phyloP scores from a whole-genome alignment of 2,888 invertebrate species.

The Mesochorus sp. region DNA sequence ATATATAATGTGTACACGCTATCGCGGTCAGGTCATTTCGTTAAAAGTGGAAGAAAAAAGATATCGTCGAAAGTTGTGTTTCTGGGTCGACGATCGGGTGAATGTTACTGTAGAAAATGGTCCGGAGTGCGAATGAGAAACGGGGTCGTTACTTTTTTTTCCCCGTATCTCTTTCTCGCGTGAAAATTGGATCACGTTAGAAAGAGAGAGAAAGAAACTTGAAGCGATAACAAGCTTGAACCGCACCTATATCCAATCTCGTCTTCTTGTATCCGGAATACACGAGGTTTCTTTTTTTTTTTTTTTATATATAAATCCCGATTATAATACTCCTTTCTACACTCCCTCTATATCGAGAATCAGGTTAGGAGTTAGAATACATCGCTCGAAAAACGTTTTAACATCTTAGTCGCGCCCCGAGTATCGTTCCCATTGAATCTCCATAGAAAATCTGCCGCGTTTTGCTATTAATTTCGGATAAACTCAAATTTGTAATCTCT shows the following conservation, averaged over 20 bases:
- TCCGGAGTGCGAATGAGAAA: slow-evolving; percentile 28
- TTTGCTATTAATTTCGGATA: too few relatives aligned
- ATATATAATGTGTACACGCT: neutral
- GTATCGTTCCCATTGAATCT: neutral
- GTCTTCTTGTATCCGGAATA: neutral
- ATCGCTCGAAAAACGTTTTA: neutral
- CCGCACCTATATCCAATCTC: slow-evolving; percentile 36
- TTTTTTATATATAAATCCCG: neutral
- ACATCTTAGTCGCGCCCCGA: neutral
- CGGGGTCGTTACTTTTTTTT: slow-evolving; percentile 43
- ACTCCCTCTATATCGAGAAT: neutral
- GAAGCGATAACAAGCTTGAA: slow-evolving; percentile 39
- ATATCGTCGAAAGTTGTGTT: slow-evolving; percentile 39
- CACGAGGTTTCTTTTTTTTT: slow-evolving; percentile 2
- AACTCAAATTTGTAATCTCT: too few relatives aligned
- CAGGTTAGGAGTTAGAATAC: neutral
- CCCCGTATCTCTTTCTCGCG: slow-evolving; percentile 12
- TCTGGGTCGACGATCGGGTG: slow-evolving; percentile 59
- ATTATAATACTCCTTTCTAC: slow-evolving; percentile 27
- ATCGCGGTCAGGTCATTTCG: slow-evolving; percentile 18
- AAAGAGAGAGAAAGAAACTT: slow-evolving; percentile 3
- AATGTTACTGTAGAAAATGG: slow-evolving; percentile 50
- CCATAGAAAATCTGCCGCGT: too few relatives aligned
- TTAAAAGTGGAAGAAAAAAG: neutral
- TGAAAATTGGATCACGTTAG: slow-evolving; percentile 43